These are phyloP conservation scores for Cassiopea xamachana DNA, from an alignment of 30 jellyfish, hydroid and myxozoan genomes.

Conservation along the genomic window DNA sequence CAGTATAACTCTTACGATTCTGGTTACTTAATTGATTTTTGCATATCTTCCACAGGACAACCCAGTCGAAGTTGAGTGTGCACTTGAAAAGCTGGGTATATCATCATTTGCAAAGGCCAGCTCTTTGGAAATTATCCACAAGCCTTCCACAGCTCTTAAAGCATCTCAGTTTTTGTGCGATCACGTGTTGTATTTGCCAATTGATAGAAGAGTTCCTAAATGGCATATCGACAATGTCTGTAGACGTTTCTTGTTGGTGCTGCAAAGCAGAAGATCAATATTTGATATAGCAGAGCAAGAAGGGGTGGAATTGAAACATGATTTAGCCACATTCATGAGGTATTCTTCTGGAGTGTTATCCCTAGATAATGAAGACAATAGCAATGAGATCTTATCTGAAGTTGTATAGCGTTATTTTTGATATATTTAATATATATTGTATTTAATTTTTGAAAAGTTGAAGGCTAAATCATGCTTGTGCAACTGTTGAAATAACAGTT, in stretches of 20 bases:
- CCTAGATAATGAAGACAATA: background rate
- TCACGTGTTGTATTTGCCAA: conserved; percentile 53
- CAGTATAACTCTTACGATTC: no score
- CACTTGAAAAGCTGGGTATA: conserved; percentile 40
- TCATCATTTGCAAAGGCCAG: conserved; percentile 66
- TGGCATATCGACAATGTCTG: conserved; percentile 49
- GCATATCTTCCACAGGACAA: conserved; percentile 24
- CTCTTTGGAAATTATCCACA: conserved; percentile 33
- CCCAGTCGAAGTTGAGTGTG: conserved; percentile 53
- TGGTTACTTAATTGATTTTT: background rate
- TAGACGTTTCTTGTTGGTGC: conserved; percentile 3
- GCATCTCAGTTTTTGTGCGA: conserved; percentile 48
- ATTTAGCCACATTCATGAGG: conserved; percentile 15
- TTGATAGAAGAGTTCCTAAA: conserved; percentile 54
- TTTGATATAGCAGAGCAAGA: conserved; percentile 52
- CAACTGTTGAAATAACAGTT: no score
- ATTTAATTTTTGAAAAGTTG: no score
- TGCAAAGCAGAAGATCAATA: conserved; percentile 37
- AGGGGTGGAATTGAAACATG: conserved; percentile 34
- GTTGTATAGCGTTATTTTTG: background rate
- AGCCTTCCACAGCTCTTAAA: conserved; percentile 27
- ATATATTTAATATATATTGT: no score
- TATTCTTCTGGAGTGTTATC: background rate
- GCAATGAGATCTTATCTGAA: background rate
- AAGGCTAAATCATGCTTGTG: no score